Conservation (phyloP, 2,888 invertebrate genomes). For the Callosobruchus maculatus region DNA sequence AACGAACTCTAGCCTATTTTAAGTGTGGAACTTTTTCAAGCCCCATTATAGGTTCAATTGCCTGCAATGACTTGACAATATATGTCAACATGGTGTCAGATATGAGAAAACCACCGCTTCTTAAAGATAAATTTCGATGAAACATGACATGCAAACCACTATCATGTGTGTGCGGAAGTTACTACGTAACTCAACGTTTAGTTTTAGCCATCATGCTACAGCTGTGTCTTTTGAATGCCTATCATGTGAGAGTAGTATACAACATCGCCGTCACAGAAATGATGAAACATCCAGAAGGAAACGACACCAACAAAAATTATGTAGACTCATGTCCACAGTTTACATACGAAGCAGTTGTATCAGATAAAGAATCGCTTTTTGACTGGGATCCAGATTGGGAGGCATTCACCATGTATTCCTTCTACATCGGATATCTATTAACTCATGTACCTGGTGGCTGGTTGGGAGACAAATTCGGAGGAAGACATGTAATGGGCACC, state of each 20-base stretch:
- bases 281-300: constrained; percentile 25
- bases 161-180: constrained; percentile 17
- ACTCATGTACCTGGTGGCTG: constrained; percentile 80
- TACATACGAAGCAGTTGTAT: constrained; percentile 2
- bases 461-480: constrained; percentile 75
- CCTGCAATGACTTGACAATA: no score
- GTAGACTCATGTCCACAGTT: constrained; percentile 12
- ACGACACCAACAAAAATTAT: neutral
- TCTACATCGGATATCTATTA: constrained; percentile 81
- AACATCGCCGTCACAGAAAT: constrained; percentile 47
- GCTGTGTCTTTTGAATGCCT: constrained; percentile 41
- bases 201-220: constrained; percentile 54
- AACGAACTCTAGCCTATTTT: no score
- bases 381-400: constrained; percentile 68
- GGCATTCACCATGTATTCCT: constrained; percentile 74
- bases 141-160: constrained; percentile 17
- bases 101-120: no score
- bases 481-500: constrained; percentile 76
- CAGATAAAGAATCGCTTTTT: constrained; percentile 31
- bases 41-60: no score
- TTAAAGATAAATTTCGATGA: no score
- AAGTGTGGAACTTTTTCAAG: no score
- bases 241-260: constrained; percentile 41
- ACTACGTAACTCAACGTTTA: constrained; percentile 47
- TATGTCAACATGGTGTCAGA: no score